Base-by-base conservation (phyloP, 2,888 invertebrate species). In the Toxonevra muliebris region DNA sequence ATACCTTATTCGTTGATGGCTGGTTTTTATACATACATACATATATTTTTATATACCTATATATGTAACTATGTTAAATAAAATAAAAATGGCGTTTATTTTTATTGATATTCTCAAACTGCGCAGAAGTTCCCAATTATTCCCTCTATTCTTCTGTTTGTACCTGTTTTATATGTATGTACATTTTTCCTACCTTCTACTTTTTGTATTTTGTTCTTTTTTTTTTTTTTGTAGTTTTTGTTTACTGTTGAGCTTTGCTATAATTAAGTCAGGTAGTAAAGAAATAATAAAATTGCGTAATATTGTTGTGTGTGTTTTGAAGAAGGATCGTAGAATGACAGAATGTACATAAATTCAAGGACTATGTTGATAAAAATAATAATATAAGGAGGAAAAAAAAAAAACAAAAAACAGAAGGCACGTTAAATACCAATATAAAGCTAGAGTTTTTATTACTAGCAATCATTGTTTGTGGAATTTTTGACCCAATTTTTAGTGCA, bases 191-290 rank as follows among this genome's bases (percentile, higher is more conserved):
- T 48, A 10, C 48, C 48, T 4, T n/a, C 48, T 48, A 15, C n/a
- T n/a, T n/a, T n/a, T n/a, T 48, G n/a, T 62, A 71, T 48, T 48
- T 12, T 10, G 11, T 12, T 9, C 5, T 48, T n/a, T 48, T n/a
- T n/a, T 48, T 48, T 48, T 48, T 48, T 15, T 48, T n/a, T 15
- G 13, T 4, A 48, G 48, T 48, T 48, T 48, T 13, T 48, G 13
- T 48, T 48, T 48, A 48, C 15, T 48, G 8, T 48, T 2, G 48
- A n/a, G n/a, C n/a, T n/a, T n/a, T 78, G 77, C 77, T 78, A 79
- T 78, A 79, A 78, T 79, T 76, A 79, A 42, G 53, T 75, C 79
- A 78, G 78, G 78, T 78, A 77, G 76, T 74, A 71, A 61, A 53
- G 15, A 52, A 61, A n/a, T 41, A 9, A 76, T 76, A 75, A 74